phyloP scores from a whole-genome alignment of 2,797 vertebrate species.

The Lepilemur ruficaudatus region DNA sequence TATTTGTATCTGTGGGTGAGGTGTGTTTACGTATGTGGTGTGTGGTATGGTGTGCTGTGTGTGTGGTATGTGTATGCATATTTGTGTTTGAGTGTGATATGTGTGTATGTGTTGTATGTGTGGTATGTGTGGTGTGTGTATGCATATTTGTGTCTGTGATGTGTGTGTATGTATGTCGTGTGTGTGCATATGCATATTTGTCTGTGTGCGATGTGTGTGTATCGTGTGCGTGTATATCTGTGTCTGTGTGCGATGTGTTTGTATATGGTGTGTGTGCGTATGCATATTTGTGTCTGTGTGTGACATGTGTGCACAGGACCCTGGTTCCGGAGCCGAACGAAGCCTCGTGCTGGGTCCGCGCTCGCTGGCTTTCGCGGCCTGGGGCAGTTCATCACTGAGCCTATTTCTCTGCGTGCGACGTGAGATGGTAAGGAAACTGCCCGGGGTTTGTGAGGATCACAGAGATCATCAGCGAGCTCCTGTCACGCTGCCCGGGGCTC shows the following conservation, averaged over 20 bases:
- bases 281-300: neutral
- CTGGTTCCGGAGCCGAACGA: neutral
- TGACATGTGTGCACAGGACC: neutral
- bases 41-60: no score
- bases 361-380: accelerated
- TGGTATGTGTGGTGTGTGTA: no score
- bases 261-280: neutral
- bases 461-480: accelerated
- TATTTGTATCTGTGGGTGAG: no score
- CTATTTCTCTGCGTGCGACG: accelerated
- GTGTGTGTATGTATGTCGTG: neutral
- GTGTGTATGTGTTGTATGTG: no score
- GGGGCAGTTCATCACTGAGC: accelerated
- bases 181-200: neutral
- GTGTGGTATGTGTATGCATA: no score
- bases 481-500: no score
- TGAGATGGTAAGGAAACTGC: accelerated
- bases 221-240: neutral
- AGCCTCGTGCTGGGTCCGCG: neutral
- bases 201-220: no score
- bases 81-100: no score
- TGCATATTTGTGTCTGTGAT: no score
- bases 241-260: neutral
- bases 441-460: accelerated
- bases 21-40: no score